A percentile compares a stretch with the other conserved stretches of the same genome.
Conservation (phyloP, 2,797 vertebrate genomes). For the Buphagus erythrorhynchus region DNA sequence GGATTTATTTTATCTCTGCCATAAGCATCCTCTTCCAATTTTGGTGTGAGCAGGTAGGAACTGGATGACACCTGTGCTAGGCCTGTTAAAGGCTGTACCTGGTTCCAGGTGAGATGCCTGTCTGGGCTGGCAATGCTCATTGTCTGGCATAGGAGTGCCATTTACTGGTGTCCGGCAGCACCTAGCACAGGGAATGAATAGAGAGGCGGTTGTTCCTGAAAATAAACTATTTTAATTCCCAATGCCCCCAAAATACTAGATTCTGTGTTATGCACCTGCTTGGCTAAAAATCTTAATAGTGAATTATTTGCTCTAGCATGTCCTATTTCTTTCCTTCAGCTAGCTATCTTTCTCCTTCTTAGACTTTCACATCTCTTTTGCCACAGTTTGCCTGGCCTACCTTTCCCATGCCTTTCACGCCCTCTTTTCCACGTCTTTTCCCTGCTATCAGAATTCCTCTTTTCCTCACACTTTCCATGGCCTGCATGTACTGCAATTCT, state of each 20-base stretch:
- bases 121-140: not conserved
- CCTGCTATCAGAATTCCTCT: not conserved
- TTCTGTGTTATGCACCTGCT: not conserved
- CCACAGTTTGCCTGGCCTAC: not conserved
- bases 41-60: not conserved
- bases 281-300: not conserved
- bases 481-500: not conserved
- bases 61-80: not conserved
- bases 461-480: not conserved
- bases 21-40: not conserved
- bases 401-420: not conserved
- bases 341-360: not conserved
- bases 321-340: not conserved
- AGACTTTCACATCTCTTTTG: not conserved
- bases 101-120: not conserved
- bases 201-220: not conserved
- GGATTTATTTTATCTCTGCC: not conserved
- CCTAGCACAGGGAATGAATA: not conserved
- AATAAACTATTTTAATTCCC: not conserved
- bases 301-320: not conserved
- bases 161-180: not conserved
- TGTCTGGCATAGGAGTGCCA: accelerated
- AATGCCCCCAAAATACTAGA: not conserved
- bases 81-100: not conserved
- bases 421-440: not conserved